Evolutionary conservation across 2,888 invertebrate species (phyloP), one percentile per base, ranked within the genome.

Genomic region (Acanthacorydalis orientalis): DNA sequence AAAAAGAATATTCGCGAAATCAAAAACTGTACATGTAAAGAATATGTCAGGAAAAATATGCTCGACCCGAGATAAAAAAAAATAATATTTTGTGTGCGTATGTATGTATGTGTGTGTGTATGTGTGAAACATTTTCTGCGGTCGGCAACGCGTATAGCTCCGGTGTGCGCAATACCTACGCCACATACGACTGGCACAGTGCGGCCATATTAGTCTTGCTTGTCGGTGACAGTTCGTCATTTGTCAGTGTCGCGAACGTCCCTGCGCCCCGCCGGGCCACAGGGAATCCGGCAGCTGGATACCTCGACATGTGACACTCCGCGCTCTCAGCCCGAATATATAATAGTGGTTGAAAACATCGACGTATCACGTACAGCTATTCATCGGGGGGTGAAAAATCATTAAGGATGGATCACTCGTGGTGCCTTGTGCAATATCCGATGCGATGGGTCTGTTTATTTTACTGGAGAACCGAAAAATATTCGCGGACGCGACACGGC

Each of bases 201-300:
- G 64, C 64, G 60, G 65, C 65, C 67, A 66, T 68, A 68, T 68
- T 66, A 65, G 66, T 68, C 68, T 68, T 68, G 66, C 64, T 68
- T 67, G 65, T 62, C 65, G 67, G 63, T 67, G 68, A 68, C 68
- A 67, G 64, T 67, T 63, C 67, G 66, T 68, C 68, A 68, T 68
- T 68, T 68, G 68, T 68, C 68, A 65, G 64, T 65, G 67, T 66
- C 66, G 59, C 55, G 59, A 63, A 63, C 68, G 67, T 67, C 47
- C 43, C 23, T 23, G 23, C 23, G 23, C 23, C 23, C 23, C 23
- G 23, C 34, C n/a, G n/a, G 35, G 35, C 32, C n/a, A 32, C 40
- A 46, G 7, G 12, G 15, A 16, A 31, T 12, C 64, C 63, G 63
- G 62, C 60, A 61, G 57, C 60, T 57, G 62, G 61, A 64, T 64